Conservation (phyloP, 2,113 vertebrate genomes). For the Willisornis vidua region DNA sequence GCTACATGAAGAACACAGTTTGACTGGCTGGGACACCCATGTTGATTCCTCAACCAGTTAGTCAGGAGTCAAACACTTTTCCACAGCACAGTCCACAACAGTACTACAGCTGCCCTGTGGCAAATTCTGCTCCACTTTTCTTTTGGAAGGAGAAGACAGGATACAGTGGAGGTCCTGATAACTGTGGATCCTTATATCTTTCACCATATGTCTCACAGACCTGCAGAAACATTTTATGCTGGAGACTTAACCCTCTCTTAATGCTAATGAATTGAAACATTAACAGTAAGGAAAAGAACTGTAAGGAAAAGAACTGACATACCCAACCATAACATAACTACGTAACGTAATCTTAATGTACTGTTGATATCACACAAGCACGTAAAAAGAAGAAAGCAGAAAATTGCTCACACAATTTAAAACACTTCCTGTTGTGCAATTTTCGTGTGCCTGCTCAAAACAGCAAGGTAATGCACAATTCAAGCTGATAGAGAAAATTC, state of each 20-base stretch:
- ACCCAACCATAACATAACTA: background rate
- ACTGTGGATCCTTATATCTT: background rate
- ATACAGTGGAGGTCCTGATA: background rate
- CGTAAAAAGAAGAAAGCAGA: background rate
- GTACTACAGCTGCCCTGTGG: background rate
- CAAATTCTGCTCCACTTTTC: background rate
- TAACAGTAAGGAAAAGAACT: background rate
- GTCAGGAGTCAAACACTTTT: background rate
- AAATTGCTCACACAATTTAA: background rate
- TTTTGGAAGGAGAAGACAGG: background rate
- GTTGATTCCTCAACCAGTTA: background rate
- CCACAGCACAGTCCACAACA: background rate
- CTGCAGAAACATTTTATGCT: background rate
- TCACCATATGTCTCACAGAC: background rate
- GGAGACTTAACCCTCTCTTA: background rate
- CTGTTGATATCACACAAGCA: background rate
- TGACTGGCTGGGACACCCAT: background rate
- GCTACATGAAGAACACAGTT: accelerated
- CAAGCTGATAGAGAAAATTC: background rate
- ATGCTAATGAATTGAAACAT: background rate
- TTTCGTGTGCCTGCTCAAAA: background rate
- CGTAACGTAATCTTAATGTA: background rate
- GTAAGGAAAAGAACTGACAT: background rate
- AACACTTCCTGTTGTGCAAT: background rate
- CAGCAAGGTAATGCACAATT: background rate